phyloP scores from a whole-genome alignment of 2,888 invertebrate genomes.

The Sphinx pinastri region DNA sequence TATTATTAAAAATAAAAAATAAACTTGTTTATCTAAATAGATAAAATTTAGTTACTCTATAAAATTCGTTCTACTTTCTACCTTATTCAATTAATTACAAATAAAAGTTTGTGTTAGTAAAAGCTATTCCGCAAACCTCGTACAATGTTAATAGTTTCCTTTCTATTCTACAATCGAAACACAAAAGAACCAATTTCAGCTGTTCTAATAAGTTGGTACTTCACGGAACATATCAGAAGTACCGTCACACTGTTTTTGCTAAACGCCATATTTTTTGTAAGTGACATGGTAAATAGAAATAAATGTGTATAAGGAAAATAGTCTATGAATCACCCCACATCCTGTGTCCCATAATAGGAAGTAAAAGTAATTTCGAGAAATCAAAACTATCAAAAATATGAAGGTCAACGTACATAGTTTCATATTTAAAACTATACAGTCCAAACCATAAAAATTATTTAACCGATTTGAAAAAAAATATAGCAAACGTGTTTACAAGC shows the following conservation, averaged over 20 bases:
- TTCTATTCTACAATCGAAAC: neutral
- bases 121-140: neutral
- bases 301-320: neutral
- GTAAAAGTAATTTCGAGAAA: too few relatives aligned
- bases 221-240: conserved; percentile 7
- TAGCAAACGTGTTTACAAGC: too few relatives aligned
- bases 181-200: conserved; percentile 22
- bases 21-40: neutral
- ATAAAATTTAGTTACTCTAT: neutral
- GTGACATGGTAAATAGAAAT: neutral
- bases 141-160: conserved; percentile 9
- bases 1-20: too few relatives aligned
- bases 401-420: too few relatives aligned
- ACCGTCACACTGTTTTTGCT: neutral
- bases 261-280: neutral
- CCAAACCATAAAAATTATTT: too few relatives aligned
- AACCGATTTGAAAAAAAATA: too few relatives aligned
- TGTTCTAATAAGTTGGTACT: conserved; percentile 1
- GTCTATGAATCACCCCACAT: neutral
- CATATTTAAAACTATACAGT: too few relatives aligned
- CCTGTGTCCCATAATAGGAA: neutral
- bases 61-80: neutral
- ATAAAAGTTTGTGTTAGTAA: neutral
- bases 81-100: too few relatives aligned
- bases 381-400: too few relatives aligned